A percentile compares a stretch with the other conserved stretches of the same genome.
Conservation (phyloP, 1,140 invertebrate genomes). For the Drosophila setifemur region DNA sequence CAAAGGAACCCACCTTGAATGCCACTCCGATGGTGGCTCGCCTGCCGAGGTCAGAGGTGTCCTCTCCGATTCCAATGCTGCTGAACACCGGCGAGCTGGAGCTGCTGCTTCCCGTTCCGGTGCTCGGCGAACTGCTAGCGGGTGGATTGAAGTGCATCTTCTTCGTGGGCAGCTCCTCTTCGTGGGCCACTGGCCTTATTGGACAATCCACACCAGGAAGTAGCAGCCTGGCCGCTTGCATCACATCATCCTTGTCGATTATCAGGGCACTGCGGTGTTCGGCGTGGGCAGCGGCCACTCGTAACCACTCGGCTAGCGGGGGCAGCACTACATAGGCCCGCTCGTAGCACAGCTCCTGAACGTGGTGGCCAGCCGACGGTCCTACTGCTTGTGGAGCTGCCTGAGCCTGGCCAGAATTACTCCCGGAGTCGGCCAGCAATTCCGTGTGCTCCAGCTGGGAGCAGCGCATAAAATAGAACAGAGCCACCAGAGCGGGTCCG, state of each 20-base stretch:
- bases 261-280: constrained; percentile 90
- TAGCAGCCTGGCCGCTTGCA: constrained; percentile 92
- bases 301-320: constrained; percentile 93
- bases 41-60: constrained; percentile 82
- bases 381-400: constrained; percentile 22
- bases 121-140: constrained; percentile 13
- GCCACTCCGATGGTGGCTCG: constrained; percentile 89
- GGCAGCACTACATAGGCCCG: constrained; percentile 93
- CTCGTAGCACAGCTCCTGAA: constrained; percentile 92
- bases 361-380: constrained; percentile 77
- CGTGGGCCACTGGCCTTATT: constrained; percentile 86
- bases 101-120: constrained; percentile 39
- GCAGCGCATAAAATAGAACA: constrained; percentile 96
- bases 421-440: constrained; percentile 59
- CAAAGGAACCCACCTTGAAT: constrained; percentile 84
- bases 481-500: constrained; percentile 87
- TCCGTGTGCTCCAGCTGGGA: constrained; percentile 88
- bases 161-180: constrained; percentile 83
- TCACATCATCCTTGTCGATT: constrained; percentile 93
- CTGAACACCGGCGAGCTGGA: constrained; percentile 41
- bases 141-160: constrained; percentile 57
- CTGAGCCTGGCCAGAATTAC: constrained; percentile 37
- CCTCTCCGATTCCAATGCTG: constrained; percentile 52
- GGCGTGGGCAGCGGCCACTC: constrained; percentile 91
- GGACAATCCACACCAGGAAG: constrained; percentile 95